Base-by-base conservation (phyloP, 2,888 invertebrate species). In the Dusona sp. region DNA sequence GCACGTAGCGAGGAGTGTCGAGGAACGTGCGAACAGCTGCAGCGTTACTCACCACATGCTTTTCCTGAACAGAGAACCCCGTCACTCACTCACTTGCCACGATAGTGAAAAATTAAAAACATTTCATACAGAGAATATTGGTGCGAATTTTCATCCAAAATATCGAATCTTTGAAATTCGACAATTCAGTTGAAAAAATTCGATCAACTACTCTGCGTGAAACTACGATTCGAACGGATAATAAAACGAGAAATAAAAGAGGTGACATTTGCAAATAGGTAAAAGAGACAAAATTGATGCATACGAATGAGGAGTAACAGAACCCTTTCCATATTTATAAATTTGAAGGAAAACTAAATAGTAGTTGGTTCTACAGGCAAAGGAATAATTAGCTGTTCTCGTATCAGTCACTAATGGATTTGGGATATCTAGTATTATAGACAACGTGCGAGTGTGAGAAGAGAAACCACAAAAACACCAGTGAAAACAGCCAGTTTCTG, bases 1-100 rank as follows among this genome's bases (percentile, higher is more conserved):
- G 91, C 90, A 92, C 90, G 91, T 93, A 92, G 90, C 94, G 94
- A 93, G 93, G 93, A 92, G 93, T 93, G 92, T 94, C 94, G 91
- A 94, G 92, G 93, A 91, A 92, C 88, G 93, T 92, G 91, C 94
- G 94, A 90, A 90, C 91, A 93, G 92, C 88, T 90, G 92, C 91
- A 92, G 93, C 91, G 89, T 92, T 90, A 92, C 89, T 93, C 91
- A 91, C 91, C 92, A 92, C 93, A 92, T 93, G 93, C 92, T 93
- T 94, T 90, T 94, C 94, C 94, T 94, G 93, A 92, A 94, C 93
- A 94, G 90, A 93, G 91, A 93, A 93, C 92, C 93, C 92, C 91
- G 92, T 93, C 93, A 94, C 93, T 93, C 94, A 91, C 92, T 93
- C 94, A 93, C 92, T 91, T 92, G 92, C 91, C 91, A 93, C 91